Conservation (phyloP, 2,888 invertebrate species). For the Patella ulyssiponensis region DNA sequence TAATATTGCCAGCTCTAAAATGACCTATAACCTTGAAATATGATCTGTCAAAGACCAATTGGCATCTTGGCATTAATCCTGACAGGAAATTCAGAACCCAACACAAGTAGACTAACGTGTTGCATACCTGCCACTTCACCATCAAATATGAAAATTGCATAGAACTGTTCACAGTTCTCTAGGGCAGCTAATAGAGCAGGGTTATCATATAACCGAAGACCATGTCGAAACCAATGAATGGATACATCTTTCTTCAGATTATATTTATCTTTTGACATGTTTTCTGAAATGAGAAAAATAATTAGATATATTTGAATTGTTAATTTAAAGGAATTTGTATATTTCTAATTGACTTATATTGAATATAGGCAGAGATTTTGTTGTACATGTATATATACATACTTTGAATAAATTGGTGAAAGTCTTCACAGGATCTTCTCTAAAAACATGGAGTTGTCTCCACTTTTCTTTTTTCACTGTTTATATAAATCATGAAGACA, state of each 20-base stretch:
- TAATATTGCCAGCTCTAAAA: too few species aligned
- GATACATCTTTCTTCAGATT: conserved; percentile 11
- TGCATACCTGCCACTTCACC: conserved; percentile 80
- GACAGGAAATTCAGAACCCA: too few species aligned
- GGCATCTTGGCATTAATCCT: too few species aligned
- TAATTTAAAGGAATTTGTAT: conserved; percentile 16
- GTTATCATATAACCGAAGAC: conserved; percentile 81
- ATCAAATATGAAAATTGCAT: conserved; percentile 82
- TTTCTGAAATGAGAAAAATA: too few species aligned
- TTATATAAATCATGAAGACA: conserved; percentile 79
- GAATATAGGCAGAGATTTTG: too few species aligned
- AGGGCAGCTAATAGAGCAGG: conserved; percentile 78
- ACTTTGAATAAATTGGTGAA: conserved; percentile 77
- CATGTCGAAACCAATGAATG: conserved; percentile 82
- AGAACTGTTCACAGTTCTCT: conserved; percentile 70
- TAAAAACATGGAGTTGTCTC: conserved; percentile 77
- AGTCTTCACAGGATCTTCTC: conserved; percentile 78
- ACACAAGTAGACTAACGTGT: not conserved
- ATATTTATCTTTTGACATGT: too few species aligned
- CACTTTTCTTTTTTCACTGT: conserved; percentile 76
- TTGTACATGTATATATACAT: conserved; percentile 22
- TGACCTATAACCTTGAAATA: too few species aligned
- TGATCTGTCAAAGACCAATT: too few species aligned
- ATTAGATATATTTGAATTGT: too few species aligned
- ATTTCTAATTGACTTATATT: too few species aligned